A percentile compares a stretch with the other conserved stretches of the same genome.
These are phyloP conservation scores for Drosophila leonis DNA, from an alignment of 2,888 invertebrate species.

Conservation along the genomic window DNA sequence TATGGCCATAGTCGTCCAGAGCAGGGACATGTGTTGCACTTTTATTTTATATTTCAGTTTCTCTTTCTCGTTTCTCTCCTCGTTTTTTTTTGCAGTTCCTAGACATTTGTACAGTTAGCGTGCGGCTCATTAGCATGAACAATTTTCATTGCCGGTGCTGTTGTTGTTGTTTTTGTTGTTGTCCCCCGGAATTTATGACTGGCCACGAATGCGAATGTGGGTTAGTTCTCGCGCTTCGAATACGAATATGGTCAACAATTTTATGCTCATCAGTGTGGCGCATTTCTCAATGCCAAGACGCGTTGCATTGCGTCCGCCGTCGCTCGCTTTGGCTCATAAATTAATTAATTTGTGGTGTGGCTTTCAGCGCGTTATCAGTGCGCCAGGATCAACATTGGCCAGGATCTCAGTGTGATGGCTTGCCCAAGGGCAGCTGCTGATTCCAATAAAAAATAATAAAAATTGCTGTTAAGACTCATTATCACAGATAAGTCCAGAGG, in stretches of 20 bases:
- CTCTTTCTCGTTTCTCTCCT: background rate
- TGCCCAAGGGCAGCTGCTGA: slow-evolving; percentile 75
- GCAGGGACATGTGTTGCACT: slow-evolving; percentile 37
- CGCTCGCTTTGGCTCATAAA: slow-evolving; percentile 71
- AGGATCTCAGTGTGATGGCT: slow-evolving; percentile 43
- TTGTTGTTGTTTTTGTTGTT: slow-evolving; percentile 1
- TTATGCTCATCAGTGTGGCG: slow-evolving; percentile 75
- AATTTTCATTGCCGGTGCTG: slow-evolving; percentile 58
- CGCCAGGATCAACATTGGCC: slow-evolving; percentile 58
- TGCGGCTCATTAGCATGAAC: slow-evolving; percentile 77
- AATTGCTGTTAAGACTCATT: slow-evolving; percentile 83
- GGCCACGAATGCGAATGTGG: slow-evolving; percentile 74
- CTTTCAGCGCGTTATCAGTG: slow-evolving; percentile 75
- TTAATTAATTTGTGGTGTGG: slow-evolving; percentile 84
- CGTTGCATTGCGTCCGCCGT: slow-evolving; percentile 47
- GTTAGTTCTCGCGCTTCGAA: slow-evolving; percentile 54
- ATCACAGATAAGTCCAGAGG: slow-evolving; percentile 54
- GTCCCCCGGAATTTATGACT: slow-evolving; percentile 73
- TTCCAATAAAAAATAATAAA: slow-evolving; percentile 64
- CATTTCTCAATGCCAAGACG: slow-evolving; percentile 74
- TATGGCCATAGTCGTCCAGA: slow-evolving; percentile 13
- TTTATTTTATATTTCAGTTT: slow-evolving; percentile 11
- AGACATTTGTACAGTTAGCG: slow-evolving; percentile 76
- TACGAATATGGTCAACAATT: slow-evolving; percentile 61
- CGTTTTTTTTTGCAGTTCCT: slow-evolving; percentile 20